Conservation (phyloP, 1,140 invertebrate species). For the Nephila pilipes region DNA sequence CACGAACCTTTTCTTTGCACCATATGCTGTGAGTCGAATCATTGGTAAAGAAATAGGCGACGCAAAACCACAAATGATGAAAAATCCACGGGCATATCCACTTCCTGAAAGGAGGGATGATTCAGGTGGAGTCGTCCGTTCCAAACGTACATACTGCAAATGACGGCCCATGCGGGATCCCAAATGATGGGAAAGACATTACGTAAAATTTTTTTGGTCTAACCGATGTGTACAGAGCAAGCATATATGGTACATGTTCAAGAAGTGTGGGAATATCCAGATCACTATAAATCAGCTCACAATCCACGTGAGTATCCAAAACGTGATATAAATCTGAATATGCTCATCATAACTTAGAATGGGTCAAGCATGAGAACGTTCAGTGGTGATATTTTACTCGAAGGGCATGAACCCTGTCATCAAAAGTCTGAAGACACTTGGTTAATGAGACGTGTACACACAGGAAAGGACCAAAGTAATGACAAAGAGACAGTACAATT, state of each 20-base stretch:
- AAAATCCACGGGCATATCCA: neutral
- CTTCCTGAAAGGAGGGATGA: neutral
- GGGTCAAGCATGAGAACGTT: neutral
- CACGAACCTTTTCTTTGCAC: slow-evolving; percentile 8
- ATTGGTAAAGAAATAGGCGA: slow-evolving; percentile 49
- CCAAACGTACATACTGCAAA: neutral
- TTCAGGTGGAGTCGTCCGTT: neutral
- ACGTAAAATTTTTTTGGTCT: neutral
- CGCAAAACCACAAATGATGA: neutral
- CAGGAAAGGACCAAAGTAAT: neutral
- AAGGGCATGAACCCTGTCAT: neutral
- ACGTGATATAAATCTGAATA: neutral
- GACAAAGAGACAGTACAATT: slow-evolving; percentile 39
- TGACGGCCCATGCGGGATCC: neutral
- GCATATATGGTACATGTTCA: neutral
- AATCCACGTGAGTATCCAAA: no score
- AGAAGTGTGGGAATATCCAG: neutral
- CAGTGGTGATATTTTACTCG: neutral
- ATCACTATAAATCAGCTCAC: neutral
- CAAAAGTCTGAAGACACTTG: neutral
- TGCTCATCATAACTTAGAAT: neutral
- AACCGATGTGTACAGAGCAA: neutral
- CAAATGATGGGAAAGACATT: slow-evolving; percentile 34
- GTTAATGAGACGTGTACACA: neutral
- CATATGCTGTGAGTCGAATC: slow-evolving; percentile 40